These are phyloP conservation scores for Montifringilla adamsi DNA, from an alignment of 2,113 vertebrate species.

Conservation along the genomic window DNA sequence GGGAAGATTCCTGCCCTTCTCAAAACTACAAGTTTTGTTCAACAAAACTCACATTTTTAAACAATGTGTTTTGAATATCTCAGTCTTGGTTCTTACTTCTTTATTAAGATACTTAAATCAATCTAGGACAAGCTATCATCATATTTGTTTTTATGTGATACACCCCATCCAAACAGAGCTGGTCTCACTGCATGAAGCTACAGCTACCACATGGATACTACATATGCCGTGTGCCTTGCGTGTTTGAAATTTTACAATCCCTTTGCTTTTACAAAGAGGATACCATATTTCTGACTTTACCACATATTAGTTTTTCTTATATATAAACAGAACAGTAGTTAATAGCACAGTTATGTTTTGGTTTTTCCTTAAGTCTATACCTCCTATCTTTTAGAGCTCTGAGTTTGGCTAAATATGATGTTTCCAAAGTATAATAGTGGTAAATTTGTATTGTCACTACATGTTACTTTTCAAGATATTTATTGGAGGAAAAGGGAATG, in stretches of 20 bases:
- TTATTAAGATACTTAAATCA: background rate
- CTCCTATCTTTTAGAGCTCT: background rate
- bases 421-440: background rate
- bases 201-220: background rate
- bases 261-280: background rate
- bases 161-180: background rate
- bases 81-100: background rate
- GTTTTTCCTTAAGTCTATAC: background rate
- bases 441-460: background rate
- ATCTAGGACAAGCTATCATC: background rate
- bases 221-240: background rate
- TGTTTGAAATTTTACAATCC: background rate
- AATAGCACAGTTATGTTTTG: background rate
- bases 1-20: background rate
- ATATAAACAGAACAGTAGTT: background rate
- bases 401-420: background rate
- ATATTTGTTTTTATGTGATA: background rate
- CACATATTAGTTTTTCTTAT: background rate
- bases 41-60: background rate
- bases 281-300: background rate
- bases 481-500: background rate
- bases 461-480: background rate
- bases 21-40: background rate
- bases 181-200: background rate
- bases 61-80: background rate